These are phyloP conservation scores for Microtus montanus DNA, from an alignment of 2,113 vertebrate genomes.

Conservation along the genomic window DNA sequence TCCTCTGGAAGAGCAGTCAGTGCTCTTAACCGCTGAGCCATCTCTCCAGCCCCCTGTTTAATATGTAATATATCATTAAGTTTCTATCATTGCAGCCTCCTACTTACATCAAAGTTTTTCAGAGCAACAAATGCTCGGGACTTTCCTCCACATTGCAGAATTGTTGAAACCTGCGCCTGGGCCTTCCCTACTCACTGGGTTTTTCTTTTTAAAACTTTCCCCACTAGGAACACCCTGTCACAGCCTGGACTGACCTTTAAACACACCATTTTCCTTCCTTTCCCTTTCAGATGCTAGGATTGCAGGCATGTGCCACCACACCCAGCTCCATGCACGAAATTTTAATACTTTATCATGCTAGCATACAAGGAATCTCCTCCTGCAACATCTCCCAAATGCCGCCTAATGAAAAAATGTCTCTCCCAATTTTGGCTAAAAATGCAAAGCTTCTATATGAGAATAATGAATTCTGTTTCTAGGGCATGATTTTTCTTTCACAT, in stretches of 20 bases:
- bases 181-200: neutral
- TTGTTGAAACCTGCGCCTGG: neutral
- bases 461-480: neutral
- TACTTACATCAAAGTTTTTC: neutral
- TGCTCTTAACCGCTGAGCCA: no score
- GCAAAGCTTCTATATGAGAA: neutral
- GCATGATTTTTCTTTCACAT: neutral
- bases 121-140: neutral
- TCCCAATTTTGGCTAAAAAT: neutral
- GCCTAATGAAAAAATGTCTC: neutral
- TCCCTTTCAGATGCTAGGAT: neutral
- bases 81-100: constrained; percentile 10
- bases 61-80: neutral
- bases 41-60: neutral
- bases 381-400: neutral
- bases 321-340: neutral
- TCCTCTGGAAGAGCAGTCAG: no score
- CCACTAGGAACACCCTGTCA: neutral
- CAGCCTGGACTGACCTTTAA: neutral
- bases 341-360: neutral
- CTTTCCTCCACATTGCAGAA: neutral
- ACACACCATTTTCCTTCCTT: neutral
- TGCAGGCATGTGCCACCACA: neutral
- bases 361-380: neutral
- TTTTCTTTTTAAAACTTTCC: neutral